These are phyloP conservation scores for Habrosyne pyritoides DNA, from an alignment of 2,888 invertebrate genomes.

Conservation along the genomic window DNA sequence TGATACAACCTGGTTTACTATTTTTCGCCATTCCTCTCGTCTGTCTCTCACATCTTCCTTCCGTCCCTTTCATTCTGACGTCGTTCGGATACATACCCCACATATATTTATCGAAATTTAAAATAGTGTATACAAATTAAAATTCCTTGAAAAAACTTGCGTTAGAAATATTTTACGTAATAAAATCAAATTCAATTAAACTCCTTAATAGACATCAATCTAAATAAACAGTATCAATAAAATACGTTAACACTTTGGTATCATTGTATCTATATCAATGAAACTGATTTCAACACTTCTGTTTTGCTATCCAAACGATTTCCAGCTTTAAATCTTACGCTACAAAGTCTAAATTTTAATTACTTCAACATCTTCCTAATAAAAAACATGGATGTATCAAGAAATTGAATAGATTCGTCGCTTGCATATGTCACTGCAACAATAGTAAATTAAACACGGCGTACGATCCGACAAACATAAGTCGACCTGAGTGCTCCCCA, in stretches of 20 bases:
- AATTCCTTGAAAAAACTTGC: too few species aligned
- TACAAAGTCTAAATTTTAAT: neutral
- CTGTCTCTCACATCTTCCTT: too few species aligned
- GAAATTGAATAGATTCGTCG: conserved; percentile 56
- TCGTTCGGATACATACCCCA: too few species aligned
- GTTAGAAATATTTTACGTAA: too few species aligned
- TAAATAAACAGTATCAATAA: neutral
- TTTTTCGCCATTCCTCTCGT: too few species aligned
- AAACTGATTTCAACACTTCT: neutral
- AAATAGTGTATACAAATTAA: too few species aligned
- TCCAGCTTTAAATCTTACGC: neutral
- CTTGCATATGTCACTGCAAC: conserved; percentile 47
- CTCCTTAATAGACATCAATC: too few species aligned
- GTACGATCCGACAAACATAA: conserved; percentile 14
- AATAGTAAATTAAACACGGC: conserved; percentile 44
- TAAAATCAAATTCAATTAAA: too few species aligned
- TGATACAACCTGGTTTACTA: too few species aligned
- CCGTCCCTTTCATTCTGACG: too few species aligned
- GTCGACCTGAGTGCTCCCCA: conserved; percentile 3
- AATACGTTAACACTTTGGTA: neutral
- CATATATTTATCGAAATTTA: too few species aligned
- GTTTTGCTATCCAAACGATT: neutral
- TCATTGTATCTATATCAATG: neutral
- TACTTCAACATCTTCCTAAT: neutral
- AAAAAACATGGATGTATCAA: conserved; percentile 12